A percentile compares a stretch with the other conserved stretches of the same genome.
Evolutionary conservation across 2,797 vertebrate genomes (phyloP).

Genomic region (Galagoides demidoff): DNA sequence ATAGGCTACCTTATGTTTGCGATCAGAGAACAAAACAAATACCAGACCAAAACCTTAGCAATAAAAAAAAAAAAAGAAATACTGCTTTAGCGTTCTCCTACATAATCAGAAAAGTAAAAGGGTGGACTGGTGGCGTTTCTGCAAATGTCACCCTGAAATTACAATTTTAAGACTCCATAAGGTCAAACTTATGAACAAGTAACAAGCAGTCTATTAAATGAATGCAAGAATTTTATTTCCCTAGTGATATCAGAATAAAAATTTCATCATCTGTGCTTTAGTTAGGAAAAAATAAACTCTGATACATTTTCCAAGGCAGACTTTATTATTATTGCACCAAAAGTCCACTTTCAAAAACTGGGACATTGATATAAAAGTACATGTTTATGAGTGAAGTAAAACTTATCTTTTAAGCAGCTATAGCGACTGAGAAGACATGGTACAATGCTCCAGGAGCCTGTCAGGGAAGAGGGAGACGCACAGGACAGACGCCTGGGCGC

Average conservation of each 20-base stretch:
- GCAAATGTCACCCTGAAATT: slow-evolving; percentile 13
- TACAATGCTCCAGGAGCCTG: neutral
- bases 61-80: neutral
- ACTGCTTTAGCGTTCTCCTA: neutral
- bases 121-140: neutral
- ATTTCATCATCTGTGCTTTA: neutral
- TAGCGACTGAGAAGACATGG: neutral
- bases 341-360: neutral
- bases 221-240: neutral
- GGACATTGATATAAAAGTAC: neutral
- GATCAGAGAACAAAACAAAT: slow-evolving; percentile 1
- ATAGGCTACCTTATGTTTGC: neutral
- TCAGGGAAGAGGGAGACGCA: neutral
- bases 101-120: neutral
- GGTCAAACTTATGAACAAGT: neutral
- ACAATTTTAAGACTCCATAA: slow-evolving; percentile 21
- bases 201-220: neutral
- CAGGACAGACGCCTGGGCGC: neutral
- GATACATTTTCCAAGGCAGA: neutral
- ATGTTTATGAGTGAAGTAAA: neutral
- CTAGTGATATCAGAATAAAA: neutral
- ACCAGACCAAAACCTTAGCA: neutral
- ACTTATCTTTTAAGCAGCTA: neutral
- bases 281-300: neutral
- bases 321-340: neutral